Conservation (phyloP, 1,140 invertebrate genomes). For the Heliconius melpomene region DNA sequence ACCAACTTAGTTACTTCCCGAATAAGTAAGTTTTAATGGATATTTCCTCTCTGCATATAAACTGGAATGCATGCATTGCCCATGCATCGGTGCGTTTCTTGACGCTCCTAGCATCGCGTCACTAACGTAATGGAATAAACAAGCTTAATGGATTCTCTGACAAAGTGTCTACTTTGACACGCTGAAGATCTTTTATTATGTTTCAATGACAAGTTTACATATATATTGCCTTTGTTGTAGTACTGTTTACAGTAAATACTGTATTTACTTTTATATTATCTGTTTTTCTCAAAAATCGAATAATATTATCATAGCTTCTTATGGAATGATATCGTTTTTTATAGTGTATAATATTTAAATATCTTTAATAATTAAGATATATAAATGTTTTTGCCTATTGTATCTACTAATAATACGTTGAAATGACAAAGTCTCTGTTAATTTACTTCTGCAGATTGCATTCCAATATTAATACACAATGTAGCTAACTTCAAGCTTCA, state of each 20-base stretch:
- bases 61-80: slow-evolving; percentile 30
- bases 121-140: slow-evolving; percentile 22
- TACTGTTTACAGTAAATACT: background rate
- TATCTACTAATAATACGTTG: background rate
- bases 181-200: slow-evolving; percentile 13
- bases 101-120: slow-evolving; percentile 1
- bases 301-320: background rate
- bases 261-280: background rate
- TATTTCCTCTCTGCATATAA: slow-evolving; percentile 54
- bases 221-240: background rate
- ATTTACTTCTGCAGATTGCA: background rate
- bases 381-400: background rate
- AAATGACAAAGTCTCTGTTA: too few relatives aligned
- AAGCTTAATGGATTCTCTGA: slow-evolving; percentile 27
- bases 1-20: slow-evolving; percentile 22
- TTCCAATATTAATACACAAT: too few relatives aligned
- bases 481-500: too few relatives aligned
- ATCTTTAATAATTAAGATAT: background rate
- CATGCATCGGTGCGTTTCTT: slow-evolving; percentile 18
- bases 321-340: background rate
- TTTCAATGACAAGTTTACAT: background rate
- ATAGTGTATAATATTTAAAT: background rate
- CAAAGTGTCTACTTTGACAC: slow-evolving; percentile 20
- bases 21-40: slow-evolving; percentile 42
- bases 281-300: background rate